phyloP scores from a whole-genome alignment of 2,797 vertebrate species.

The Trichosurus vulpecula region DNA sequence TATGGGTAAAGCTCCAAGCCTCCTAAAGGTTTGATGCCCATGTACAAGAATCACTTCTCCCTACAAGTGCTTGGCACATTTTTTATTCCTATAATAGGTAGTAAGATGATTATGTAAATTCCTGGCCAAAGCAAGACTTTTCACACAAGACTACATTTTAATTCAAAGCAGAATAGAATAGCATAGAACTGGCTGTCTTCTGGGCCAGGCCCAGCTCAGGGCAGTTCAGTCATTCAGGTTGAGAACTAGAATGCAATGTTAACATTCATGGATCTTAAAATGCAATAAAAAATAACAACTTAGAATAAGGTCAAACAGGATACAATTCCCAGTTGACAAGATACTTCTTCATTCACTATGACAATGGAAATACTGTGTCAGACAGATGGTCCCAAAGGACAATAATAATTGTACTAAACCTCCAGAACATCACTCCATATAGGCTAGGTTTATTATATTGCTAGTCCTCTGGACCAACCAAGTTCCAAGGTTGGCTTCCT shows the following conservation, averaged over 20 bases:
- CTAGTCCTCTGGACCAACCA: background rate
- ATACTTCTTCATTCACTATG: background rate
- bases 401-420: background rate
- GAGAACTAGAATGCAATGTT: background rate
- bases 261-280: background rate
- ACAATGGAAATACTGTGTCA: background rate
- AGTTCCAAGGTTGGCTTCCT: background rate
- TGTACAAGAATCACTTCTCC: background rate
- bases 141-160: background rate
- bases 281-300: background rate
- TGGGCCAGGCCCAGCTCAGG: background rate
- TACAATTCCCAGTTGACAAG: background rate
- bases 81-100: background rate
- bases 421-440: background rate
- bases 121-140: background rate
- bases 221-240: background rate
- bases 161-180: background rate
- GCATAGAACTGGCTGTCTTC: background rate
- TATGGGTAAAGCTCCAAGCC: background rate
- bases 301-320: background rate
- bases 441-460: background rate
- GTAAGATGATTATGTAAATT: background rate
- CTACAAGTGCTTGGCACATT: background rate
- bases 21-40: background rate
- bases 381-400: background rate